Conservation (phyloP, 2,113 vertebrate genomes). For the Phoxinus phoxinus region DNA sequence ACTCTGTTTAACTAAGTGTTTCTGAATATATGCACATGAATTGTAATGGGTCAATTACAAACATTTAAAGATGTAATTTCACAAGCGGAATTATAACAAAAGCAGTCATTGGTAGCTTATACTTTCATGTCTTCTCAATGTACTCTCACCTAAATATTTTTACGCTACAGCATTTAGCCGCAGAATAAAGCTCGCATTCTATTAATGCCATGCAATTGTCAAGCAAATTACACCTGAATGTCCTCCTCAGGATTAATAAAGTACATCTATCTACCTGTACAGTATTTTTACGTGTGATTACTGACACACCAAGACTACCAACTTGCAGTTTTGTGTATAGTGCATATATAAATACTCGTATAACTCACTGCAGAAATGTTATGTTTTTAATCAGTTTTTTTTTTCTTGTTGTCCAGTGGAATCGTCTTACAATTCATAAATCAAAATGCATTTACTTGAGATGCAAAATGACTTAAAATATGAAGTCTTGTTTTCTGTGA, state of each 20-base stretch:
- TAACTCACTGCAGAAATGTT: no score
- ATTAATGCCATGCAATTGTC: not conserved
- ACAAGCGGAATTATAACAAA: not conserved
- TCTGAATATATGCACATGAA: slow-evolving; percentile 1
- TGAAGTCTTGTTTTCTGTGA: no score
- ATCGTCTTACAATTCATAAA: no score
- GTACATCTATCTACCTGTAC: not conserved
- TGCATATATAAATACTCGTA: no score
- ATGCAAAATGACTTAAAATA: no score
- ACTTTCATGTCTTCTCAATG: not conserved
- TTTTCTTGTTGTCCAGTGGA: no score
- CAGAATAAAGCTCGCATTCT: not conserved
- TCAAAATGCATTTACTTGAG: no score
- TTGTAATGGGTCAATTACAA: not conserved
- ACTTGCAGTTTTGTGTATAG: no score
- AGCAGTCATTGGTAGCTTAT: not conserved
- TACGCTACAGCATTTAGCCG: not conserved
- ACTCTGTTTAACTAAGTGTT: not conserved
- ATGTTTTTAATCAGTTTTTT: no score
- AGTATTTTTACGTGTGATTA: not conserved
- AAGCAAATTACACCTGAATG: not conserved
- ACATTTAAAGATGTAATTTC: not conserved
- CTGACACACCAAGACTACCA: not conserved
- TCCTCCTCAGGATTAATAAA: slow-evolving; percentile 8
- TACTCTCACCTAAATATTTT: not conserved